Evolutionary conservation across 2,797 vertebrate genomes (phyloP).

Genomic region (Phalanger gymnotis): DNA sequence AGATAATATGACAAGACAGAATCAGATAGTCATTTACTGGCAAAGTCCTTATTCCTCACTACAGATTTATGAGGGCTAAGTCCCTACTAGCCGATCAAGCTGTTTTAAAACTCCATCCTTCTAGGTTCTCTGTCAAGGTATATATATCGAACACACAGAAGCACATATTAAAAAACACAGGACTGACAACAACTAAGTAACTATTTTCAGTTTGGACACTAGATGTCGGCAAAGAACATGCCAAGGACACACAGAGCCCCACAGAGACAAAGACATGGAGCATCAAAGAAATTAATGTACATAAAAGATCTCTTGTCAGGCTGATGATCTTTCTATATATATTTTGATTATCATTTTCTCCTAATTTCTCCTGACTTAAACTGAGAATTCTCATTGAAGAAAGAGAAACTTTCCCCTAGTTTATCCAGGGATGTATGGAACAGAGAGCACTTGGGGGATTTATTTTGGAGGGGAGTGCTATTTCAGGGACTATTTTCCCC

Average conservation of each 20-base stretch:
- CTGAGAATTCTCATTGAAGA: neutral
- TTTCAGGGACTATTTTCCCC: neutral
- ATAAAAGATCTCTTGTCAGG: neutral
- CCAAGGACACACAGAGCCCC: neutral
- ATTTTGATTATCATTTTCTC: neutral
- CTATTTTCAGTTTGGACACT: neutral
- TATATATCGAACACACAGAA: neutral
- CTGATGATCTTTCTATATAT: neutral
- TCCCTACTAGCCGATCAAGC: neutral
- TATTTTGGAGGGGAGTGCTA: neutral
- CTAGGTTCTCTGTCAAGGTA: neutral
- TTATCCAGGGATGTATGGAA: neutral
- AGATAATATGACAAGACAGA: neutral
- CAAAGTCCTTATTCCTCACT: neutral
- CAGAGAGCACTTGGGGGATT: neutral
- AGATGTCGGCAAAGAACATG: neutral
- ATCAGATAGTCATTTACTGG: neutral
- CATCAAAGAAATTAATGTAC: neutral
- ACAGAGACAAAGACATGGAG: neutral
- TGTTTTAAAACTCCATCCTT: neutral
- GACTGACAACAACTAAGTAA: neutral
- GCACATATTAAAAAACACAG: too few relatives aligned
- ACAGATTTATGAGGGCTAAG: neutral
- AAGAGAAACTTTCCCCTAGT: neutral
- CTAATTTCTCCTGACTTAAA: neutral